Conservation (phyloP, 2,797 vertebrate species). For the Rhinichthys osculus region DNA sequence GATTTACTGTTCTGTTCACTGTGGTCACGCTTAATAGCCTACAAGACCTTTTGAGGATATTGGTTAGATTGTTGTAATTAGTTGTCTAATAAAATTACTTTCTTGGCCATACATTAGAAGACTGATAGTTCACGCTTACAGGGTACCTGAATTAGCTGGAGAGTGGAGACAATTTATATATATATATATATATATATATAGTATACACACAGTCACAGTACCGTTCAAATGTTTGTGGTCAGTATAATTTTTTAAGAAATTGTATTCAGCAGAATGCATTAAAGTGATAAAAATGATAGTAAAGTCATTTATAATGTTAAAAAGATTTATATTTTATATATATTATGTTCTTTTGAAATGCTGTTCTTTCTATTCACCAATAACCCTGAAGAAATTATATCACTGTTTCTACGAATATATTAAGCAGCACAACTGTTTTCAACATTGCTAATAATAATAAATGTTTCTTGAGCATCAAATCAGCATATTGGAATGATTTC, state of each 20-base stretch:
- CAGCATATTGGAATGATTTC: background rate
- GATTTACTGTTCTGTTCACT: background rate
- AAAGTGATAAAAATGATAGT: background rate
- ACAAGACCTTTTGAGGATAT: slow-evolving; percentile 14
- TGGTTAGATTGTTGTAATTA: slow-evolving; percentile 31
- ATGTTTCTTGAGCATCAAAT: background rate
- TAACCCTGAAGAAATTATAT: background rate
- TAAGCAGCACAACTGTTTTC: background rate
- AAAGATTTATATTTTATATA: background rate
- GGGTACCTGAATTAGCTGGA: background rate
- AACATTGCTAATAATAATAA: background rate
- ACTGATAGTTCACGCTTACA: background rate
- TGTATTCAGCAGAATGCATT: too few relatives aligned
- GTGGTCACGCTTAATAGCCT: slow-evolving; percentile 8
- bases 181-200: background rate
- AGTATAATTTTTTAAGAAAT: background rate
- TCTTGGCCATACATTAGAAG: background rate
- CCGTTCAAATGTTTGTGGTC: background rate
- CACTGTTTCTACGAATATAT: background rate
- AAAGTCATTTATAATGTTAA: background rate
- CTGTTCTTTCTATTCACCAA: background rate
- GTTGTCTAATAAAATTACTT: slow-evolving; percentile 21
- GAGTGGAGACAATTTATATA: background rate
- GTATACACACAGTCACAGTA: background rate
- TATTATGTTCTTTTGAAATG: background rate